Conservation (phyloP, 2,113 vertebrate genomes). For the Podilymbus podiceps region DNA sequence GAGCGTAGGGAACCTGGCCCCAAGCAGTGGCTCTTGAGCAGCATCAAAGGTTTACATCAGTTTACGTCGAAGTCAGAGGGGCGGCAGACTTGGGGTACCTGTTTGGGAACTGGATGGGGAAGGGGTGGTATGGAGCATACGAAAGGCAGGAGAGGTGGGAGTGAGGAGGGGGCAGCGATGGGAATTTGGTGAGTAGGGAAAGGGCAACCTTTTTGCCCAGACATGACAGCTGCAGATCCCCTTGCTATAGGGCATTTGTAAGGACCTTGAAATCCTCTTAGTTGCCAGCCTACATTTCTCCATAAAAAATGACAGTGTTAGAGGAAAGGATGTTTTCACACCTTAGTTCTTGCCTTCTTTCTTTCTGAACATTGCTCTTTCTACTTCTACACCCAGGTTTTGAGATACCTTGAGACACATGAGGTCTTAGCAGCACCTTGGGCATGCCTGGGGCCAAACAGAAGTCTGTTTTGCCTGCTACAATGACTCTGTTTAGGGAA, state of each 20-base stretch:
- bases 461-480: not conserved
- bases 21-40: not conserved
- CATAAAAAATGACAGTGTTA: not conserved
- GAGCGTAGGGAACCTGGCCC: not conserved
- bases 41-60: no score
- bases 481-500: not conserved
- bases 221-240: not conserved
- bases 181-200: not conserved
- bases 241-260: not conserved
- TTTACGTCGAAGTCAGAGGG: no score
- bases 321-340: not conserved
- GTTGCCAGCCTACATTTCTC: not conserved
- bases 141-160: not conserved
- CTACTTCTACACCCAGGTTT: not conserved
- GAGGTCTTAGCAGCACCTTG: not conserved
- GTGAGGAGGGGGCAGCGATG: not conserved
- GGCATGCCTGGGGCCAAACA: not conserved
- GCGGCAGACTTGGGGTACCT: not conserved
- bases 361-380: not conserved
- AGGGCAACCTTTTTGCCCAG: not conserved
- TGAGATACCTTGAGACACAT: not conserved
- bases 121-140: accelerated
- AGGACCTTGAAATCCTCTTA: not conserved
- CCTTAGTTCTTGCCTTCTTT: not conserved
- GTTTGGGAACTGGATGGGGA: not conserved